Percentiles rank a stretch among this genome's conserved stretches.
Evolutionary conservation across 2,888 invertebrate genomes (phyloP).

Genomic region (Agrilus mali): DNA sequence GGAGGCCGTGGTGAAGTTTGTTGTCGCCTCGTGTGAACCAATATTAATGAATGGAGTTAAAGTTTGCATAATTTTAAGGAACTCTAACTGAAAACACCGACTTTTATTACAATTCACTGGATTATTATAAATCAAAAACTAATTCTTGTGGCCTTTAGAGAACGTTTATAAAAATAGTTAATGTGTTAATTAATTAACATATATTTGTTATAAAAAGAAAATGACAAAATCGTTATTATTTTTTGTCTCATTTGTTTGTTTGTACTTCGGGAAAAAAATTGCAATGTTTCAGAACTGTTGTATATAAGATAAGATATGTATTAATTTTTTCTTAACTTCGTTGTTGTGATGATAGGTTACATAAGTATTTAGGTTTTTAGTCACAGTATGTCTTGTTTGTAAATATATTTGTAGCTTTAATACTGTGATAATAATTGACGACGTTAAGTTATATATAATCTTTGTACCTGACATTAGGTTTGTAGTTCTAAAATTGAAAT

Average conservation of each 20-base stretch:
- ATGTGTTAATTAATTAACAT: too few species aligned
- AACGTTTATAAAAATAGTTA: too few species aligned
- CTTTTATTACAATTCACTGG: too few species aligned
- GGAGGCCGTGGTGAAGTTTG: constrained; percentile 31
- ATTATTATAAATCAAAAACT: too few species aligned
- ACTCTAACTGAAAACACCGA: too few species aligned
- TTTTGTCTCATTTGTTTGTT: neutral
- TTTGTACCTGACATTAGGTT: constrained; percentile 18
- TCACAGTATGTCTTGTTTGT: constrained; percentile 15
- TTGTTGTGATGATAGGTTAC: constrained; percentile 7
- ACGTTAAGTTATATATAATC: constrained; percentile 15
- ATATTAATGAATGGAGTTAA: too few species aligned
- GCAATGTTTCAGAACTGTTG: constrained; percentile 4
- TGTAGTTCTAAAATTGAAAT: constrained; percentile 18
- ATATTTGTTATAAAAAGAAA: too few species aligned
- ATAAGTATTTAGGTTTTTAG: constrained; percentile 8
- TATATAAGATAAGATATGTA: constrained; percentile 1
- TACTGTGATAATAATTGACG: constrained; percentile 26
- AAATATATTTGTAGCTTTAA: constrained; percentile 25
- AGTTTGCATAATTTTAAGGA: too few species aligned
- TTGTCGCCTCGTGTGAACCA: neutral
- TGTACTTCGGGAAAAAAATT: constrained; percentile 4
- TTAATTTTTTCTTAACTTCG: constrained; percentile 7
- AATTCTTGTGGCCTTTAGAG: too few species aligned
- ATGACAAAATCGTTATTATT: too few species aligned